A percentile compares a stretch with the other conserved stretches of the same genome.
Evolutionary conservation across 2,888 invertebrate species (phyloP).

Genomic region (Rhimphoctona megacephalus): DNA sequence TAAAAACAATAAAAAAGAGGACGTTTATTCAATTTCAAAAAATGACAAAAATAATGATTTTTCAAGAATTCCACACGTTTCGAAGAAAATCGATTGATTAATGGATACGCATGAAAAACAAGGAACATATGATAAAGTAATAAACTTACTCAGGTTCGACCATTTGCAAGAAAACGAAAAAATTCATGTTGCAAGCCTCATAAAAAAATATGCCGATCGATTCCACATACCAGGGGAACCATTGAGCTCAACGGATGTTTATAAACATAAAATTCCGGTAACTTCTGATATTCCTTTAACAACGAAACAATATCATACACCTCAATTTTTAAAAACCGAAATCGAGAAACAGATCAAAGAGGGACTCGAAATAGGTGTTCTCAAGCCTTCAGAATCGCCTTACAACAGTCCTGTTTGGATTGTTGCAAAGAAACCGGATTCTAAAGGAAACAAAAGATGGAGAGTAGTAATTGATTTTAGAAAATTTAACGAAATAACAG

Average conservation of each 20-base stretch:
- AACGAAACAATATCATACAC: slow-evolving; percentile 1
- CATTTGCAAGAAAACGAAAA: slow-evolving; percentile 2
- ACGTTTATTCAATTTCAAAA: background rate
- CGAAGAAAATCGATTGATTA: too few species aligned
- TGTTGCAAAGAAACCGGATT: slow-evolving; percentile 39
- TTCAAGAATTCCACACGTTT: too few species aligned
- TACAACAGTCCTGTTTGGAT: slow-evolving; percentile 45
- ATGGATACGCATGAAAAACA: too few species aligned
- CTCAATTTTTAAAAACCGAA: background rate
- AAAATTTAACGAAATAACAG: slow-evolving; percentile 4
- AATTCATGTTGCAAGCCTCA: background rate
- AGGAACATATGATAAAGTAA: background rate
- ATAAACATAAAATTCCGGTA: slow-evolving; percentile 5
- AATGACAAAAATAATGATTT: background rate
- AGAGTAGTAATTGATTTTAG: slow-evolving; percentile 12
- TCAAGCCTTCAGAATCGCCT: slow-evolving; percentile 19
- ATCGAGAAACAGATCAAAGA: slow-evolving; percentile 14
- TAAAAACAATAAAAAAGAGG: background rate
- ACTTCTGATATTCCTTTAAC: background rate
- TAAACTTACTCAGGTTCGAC: slow-evolving; percentile 3
- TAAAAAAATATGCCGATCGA: background rate
- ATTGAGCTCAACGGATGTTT: background rate
- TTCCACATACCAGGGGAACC: slow-evolving; percentile 6
- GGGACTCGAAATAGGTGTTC: background rate
- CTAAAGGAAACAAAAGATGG: slow-evolving; percentile 25